These are phyloP conservation scores for Frankliniella intonsa DNA, from an alignment of 2,888 invertebrate species.

Conservation along the genomic window DNA sequence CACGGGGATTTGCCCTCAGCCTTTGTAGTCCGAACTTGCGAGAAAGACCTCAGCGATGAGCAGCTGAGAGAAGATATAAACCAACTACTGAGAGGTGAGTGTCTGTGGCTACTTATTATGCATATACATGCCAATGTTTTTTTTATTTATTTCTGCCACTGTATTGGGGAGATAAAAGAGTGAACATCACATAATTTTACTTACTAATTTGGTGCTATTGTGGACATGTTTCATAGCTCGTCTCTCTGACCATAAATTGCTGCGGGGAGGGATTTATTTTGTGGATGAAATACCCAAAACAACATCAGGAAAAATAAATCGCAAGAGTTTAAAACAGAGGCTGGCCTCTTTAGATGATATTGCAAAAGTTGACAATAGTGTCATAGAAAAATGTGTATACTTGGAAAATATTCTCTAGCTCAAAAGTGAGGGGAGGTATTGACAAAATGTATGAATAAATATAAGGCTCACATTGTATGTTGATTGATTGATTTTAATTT, in stretches of 20 bases:
- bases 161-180: too few relatives aligned
- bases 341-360: not conserved
- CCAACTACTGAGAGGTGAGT: not conserved
- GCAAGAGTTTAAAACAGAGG: not conserved
- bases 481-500: not conserved
- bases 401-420: not conserved
- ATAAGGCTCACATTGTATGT: not conserved
- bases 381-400: not conserved
- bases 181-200: too few relatives aligned
- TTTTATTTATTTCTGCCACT: not conserved
- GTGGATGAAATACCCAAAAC: slow-evolving; percentile 12
- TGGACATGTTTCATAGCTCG: not conserved
- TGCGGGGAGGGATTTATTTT: not conserved
- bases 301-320: not conserved
- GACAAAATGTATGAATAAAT: not conserved
- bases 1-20: not conserved
- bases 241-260: not conserved
- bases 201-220: not conserved
- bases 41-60: not conserved
- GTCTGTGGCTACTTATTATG: too few relatives aligned
- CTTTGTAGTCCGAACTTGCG: not conserved
- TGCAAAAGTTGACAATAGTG: not conserved
- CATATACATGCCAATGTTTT: not conserved
- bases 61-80: not conserved
- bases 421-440: not conserved